These are phyloP conservation scores for Oxyruncus cristatus DNA, from an alignment of 2,113 vertebrate species.

Conservation along the genomic window DNA sequence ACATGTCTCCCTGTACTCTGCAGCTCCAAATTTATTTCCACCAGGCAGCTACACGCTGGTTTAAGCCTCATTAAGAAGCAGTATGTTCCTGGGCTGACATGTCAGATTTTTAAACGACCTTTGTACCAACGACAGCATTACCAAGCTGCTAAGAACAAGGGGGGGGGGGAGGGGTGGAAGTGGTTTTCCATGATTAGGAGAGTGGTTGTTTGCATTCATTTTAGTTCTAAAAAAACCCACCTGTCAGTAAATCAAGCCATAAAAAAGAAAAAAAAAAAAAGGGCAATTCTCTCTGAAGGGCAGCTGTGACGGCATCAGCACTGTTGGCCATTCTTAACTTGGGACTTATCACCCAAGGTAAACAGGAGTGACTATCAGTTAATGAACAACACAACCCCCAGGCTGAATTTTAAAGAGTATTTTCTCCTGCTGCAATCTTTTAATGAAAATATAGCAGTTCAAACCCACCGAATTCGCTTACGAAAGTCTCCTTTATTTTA, in stretches of 20 bases:
- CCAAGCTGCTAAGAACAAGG: not conserved
- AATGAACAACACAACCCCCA: slow-evolving; percentile 45
- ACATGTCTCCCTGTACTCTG: not conserved
- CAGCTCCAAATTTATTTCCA: not conserved
- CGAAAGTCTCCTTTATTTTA: not conserved
- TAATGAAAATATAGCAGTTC: slow-evolving; percentile 11
- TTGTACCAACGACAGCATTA: not conserved
- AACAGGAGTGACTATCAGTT: slow-evolving; percentile 50
- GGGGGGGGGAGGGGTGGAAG: accelerated
- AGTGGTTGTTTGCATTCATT: not conserved
- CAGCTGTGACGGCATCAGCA: slow-evolving; percentile 37
- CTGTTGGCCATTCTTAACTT: not conserved
- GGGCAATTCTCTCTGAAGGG: slow-evolving; percentile 10
- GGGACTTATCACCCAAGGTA: slow-evolving; percentile 30
- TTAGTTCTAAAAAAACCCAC: not conserved
- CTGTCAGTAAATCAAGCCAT: not conserved
- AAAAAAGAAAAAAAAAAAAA: not conserved
- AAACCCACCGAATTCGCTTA: not conserved
- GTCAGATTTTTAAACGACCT: slow-evolving; percentile 40
- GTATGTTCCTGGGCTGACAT: not conserved
- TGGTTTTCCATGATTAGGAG: not conserved
- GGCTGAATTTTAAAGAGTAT: slow-evolving; percentile 6
- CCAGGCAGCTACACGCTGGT: not conserved
- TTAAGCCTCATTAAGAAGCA: slow-evolving; percentile 41
- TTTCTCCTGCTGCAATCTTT: not conserved